Evolutionary conservation across 2,888 invertebrate genomes (phyloP).

Genomic region (Dynastes hyllus): DNA sequence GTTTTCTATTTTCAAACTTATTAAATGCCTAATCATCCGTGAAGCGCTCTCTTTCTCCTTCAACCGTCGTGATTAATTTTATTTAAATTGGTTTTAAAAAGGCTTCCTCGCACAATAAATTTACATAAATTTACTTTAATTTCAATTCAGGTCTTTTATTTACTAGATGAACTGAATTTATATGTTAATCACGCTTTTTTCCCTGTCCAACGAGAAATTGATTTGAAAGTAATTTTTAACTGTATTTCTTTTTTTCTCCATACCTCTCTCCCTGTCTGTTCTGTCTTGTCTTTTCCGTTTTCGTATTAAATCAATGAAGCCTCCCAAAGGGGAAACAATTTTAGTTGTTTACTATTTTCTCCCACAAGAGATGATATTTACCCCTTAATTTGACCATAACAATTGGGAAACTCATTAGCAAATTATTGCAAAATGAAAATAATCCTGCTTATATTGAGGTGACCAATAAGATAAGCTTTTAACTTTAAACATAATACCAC

Average conservation of each 20-base stretch:
- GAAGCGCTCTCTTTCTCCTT: not conserved
- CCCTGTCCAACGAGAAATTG: slow-evolving; percentile 30
- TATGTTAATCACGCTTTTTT: slow-evolving; percentile 37
- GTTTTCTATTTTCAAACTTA: slow-evolving; percentile 14
- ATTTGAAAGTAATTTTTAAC: slow-evolving; percentile 33
- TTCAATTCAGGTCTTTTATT: slow-evolving; percentile 39
- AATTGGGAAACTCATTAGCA: no score
- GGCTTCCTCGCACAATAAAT: slow-evolving; percentile 17
- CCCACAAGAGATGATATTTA: no score
- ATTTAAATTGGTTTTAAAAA: slow-evolving; percentile 38
- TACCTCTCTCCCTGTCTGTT: not conserved
- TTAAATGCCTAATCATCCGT: slow-evolving; percentile 27
- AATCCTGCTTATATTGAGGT: no score
- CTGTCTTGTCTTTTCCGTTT: not conserved
- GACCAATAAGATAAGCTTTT: no score
- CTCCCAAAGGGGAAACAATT: not conserved
- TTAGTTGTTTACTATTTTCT: no score
- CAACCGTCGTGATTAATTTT: slow-evolving; percentile 22
- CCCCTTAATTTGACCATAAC: no score
- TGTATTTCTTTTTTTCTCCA: not conserved
- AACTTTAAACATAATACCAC: no score
- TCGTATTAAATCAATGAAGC: not conserved
- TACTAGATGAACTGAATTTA: slow-evolving; percentile 36
- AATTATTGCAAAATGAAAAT: no score
- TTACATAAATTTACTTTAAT: slow-evolving; percentile 42